Evolutionary conservation across 2,797 vertebrate genomes (phyloP).

Genomic region (Hippocampus kuda): DNA sequence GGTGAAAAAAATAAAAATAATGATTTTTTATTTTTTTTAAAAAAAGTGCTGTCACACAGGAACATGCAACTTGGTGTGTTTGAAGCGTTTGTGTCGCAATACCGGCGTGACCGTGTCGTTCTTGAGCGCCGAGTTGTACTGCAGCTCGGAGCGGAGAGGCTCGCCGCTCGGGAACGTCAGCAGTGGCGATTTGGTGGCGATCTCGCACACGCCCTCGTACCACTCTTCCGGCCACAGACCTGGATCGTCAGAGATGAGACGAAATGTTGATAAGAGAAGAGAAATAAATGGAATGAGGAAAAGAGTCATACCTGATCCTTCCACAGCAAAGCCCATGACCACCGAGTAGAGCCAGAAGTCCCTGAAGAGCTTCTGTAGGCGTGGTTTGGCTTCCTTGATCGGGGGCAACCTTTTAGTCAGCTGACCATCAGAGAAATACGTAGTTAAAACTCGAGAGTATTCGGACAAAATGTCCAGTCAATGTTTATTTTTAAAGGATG

Average conservation of each 20-base stretch:
- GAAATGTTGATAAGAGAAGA: background rate
- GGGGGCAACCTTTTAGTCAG: slow-evolving; percentile 82
- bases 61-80: background rate
- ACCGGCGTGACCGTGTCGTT: slow-evolving; percentile 91
- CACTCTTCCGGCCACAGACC: slow-evolving; percentile 96
- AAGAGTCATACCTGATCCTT: slow-evolving; percentile 79
- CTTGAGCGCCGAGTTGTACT: slow-evolving; percentile 96
- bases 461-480: background rate
- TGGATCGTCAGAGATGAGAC: slow-evolving; percentile 32
- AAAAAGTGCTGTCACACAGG: background rate
- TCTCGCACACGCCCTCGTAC: slow-evolving; percentile 96
- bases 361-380: slow-evolving; percentile 91
- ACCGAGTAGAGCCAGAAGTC: slow-evolving; percentile 98
- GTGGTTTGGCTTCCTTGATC: slow-evolving; percentile 90
- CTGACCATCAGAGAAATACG: slow-evolving; percentile 44
- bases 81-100: slow-evolving; percentile 20
- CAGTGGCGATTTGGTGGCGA: slow-evolving; percentile 89
- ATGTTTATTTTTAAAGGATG: background rate
- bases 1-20: too few species aligned
- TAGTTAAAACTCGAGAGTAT: too few species aligned
- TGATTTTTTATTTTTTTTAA: too few species aligned
- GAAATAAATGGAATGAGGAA: background rate
- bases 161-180: slow-evolving; percentile 93
- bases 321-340: slow-evolving; percentile 94
- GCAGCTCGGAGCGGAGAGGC: slow-evolving; percentile 88